These are phyloP conservation scores for Drosophila ercepeae DNA, from an alignment of 1,140 invertebrate species.

Conservation along the genomic window DNA sequence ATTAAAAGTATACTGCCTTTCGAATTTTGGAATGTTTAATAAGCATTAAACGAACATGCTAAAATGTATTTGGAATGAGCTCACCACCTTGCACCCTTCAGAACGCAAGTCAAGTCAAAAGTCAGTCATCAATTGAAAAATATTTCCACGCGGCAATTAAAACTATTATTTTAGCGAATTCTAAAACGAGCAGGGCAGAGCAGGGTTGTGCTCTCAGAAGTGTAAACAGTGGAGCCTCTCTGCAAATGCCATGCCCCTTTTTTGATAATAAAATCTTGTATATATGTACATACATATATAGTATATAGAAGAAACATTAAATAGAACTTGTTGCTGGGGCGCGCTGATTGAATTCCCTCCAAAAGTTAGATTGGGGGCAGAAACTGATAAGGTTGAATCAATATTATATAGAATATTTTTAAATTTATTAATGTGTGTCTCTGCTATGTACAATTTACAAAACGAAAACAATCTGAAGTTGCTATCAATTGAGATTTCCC, in stretches of 20 bases:
- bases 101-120: constrained; percentile 23
- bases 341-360: constrained; percentile 23
- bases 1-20: neutral
- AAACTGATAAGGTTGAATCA: constrained; percentile 37
- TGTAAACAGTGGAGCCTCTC: neutral
- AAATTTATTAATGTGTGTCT: neutral
- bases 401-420: constrained; percentile 17
- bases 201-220: constrained; percentile 11
- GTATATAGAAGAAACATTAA: neutral
- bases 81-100: constrained; percentile 6
- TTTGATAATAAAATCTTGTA: neutral
- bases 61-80: constrained; percentile 5
- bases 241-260: constrained; percentile 7
- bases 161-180: constrained; percentile 18
- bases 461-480: constrained; percentile 14
- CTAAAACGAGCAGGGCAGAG: constrained; percentile 14
- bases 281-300: neutral
- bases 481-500: constrained; percentile 39
- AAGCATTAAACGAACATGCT: neutral
- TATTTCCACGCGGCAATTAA: constrained; percentile 49
- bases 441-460: neutral
- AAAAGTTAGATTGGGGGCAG: constrained; percentile 3
- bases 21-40: neutral
- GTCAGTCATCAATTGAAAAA: constrained; percentile 34
- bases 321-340: constrained; percentile 14